These are phyloP conservation scores for Andricus curvator DNA, from an alignment of 2,888 invertebrate genomes.

Conservation along the genomic window DNA sequence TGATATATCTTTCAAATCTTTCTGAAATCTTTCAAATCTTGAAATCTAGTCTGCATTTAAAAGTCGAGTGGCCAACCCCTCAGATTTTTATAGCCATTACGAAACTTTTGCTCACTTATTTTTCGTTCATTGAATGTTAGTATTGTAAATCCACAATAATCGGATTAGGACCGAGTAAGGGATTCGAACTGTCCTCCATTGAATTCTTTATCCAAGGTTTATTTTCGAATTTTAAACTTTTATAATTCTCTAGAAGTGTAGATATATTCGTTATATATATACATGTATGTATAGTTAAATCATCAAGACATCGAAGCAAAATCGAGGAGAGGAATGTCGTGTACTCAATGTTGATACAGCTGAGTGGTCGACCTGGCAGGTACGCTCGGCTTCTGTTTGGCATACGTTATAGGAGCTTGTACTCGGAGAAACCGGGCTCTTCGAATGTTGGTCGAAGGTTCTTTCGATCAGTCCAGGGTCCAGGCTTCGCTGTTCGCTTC, in stretches of 20 bases:
- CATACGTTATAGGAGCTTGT: constrained; percentile 54
- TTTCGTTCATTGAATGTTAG: background rate
- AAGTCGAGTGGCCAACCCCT: too few species aligned
- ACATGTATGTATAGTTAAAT: constrained; percentile 12
- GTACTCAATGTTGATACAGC: constrained; percentile 78
- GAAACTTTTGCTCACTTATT: background rate
- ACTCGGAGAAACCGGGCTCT: constrained; percentile 45
- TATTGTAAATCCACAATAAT: background rate
- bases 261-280: background rate
- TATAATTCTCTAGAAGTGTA: background rate
- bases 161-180: background rate
- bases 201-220: background rate
- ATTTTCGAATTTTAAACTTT: background rate
- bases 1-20: too few species aligned
- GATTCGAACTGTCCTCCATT: background rate
- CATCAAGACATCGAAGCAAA: constrained; percentile 20
- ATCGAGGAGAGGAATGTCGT: constrained; percentile 76
- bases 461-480: constrained; percentile 40
- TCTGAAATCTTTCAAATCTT: too few species aligned
- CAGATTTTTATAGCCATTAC: too few species aligned
- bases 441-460: constrained; percentile 47
- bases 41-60: too few species aligned
- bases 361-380: constrained; percentile 76
- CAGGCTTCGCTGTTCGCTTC: constrained; percentile 41
- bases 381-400: constrained; percentile 76